Evolutionary conservation across 2,113 vertebrate species (phyloP), one percentile per base, ranked within the genome.

Genomic region (Brachionichthys hirsutus): DNA sequence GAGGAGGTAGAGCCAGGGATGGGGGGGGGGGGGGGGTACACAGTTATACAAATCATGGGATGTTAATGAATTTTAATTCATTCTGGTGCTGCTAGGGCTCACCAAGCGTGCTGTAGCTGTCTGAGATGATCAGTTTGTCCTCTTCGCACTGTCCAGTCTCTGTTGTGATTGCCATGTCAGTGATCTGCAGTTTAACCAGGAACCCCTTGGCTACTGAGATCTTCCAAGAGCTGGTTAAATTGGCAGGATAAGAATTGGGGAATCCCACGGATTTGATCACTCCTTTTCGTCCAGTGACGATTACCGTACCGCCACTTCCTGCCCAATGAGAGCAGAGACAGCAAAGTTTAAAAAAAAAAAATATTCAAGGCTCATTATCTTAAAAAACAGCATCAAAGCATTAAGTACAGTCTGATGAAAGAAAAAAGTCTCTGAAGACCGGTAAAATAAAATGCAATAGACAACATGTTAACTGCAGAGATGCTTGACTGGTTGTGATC

Each of bases 191-290:
- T 63, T 89, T 89, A 13, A 87, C 83, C 62, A 91, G 73, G 19
- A 87, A 69, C 18, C 89, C 88, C 49, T 59, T 73, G n/a, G 85
- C 61, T 40, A 90, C 87, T 0, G 67, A 73, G 59, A 92, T 92
- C 65, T 59, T 83, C 90, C 91, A 93, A n/a, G 50, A 75, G 55
- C 67, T 89, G 1, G 44, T 68, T 16, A 86, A 80, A 62, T 91
- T 60, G 22, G 86, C 55, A 20, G 91, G 91, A 67, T 91, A 92
- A 2, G 86, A 19, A 38, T 85, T 73, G 20, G 88, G 92, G 72
- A 84, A 92, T 24, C 84, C 90, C 61, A 38, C 22, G 5, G 91
- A 89, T 24, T 86, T 78, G 63, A 92, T 53, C 22, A 73, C 60
- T 17, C 91, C 91, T 66, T 90, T 91, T 14, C 85, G 79, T 7